A percentile compares a stretch with the other conserved stretches of the same genome.
Conservation (phyloP, 2,113 vertebrate genomes). For the Indicator maculatus region DNA sequence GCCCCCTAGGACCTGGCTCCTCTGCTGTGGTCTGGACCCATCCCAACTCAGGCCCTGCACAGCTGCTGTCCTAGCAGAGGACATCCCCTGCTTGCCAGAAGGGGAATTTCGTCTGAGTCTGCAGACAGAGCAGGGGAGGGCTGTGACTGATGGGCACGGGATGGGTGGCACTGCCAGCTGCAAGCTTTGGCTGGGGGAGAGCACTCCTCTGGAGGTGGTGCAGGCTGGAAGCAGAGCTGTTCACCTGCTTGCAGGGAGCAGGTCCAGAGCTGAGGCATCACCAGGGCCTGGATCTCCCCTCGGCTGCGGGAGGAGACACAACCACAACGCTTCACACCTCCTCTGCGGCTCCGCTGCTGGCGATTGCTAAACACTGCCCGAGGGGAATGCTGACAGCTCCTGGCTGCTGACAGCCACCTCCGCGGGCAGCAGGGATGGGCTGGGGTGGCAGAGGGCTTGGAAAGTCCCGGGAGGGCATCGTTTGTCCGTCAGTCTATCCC, state of each 20-base stretch:
- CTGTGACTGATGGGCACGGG: neutral
- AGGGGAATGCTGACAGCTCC: neutral
- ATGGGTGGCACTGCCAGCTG: no score
- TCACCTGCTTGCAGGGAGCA: neutral
- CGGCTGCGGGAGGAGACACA: neutral
- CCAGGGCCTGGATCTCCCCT: neutral
- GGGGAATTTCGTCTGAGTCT: neutral
- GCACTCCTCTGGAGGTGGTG: neutral
- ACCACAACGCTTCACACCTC: neutral
- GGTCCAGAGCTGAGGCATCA: neutral
- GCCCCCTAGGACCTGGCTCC: neutral
- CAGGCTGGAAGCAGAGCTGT: neutral
- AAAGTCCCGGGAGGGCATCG: fast-evolving
- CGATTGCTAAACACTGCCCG: neutral
- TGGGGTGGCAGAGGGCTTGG: neutral
- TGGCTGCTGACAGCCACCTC: neutral
- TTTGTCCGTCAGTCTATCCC: fast-evolving
- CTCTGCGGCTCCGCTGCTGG: neutral
- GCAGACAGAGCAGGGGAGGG: neutral
- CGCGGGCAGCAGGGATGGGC: neutral
- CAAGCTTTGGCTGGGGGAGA: no score
- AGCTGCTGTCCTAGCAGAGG: neutral
- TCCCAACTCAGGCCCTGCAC: fast-evolving
- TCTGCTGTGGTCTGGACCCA: fast-evolving
- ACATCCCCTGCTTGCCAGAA: neutral